These are phyloP conservation scores for Microctonus brassicae DNA, from an alignment of 2,888 invertebrate genomes.

Conservation along the genomic window DNA sequence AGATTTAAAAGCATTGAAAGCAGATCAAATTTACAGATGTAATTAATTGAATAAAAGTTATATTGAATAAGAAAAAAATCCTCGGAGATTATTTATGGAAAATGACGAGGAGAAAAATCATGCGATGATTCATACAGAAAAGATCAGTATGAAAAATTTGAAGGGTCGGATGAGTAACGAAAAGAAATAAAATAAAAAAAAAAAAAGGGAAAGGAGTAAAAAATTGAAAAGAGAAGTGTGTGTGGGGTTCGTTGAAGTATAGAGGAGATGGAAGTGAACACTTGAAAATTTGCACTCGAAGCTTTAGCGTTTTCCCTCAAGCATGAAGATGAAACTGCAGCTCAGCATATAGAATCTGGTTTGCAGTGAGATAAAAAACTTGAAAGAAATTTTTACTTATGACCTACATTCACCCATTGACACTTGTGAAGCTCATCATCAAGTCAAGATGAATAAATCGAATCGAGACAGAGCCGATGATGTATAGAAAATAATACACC, in stretches of 20 bases:
- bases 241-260: neutral
- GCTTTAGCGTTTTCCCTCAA: slow-evolving; percentile 26
- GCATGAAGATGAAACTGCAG: slow-evolving; percentile 22
- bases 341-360: slow-evolving; percentile 23
- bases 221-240: neutral
- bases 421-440: neutral
- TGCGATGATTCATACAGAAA: neutral
- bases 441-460: slow-evolving; percentile 30
- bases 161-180: neutral
- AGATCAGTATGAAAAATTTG: neutral
- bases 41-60: neutral
- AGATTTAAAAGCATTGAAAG: neutral
- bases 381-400: slow-evolving; percentile 39
- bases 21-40: neutral
- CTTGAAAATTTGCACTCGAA: slow-evolving; percentile 37
- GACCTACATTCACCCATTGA: slow-evolving; percentile 38
- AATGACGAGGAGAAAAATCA: neutral
- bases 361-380: slow-evolving; percentile 40
- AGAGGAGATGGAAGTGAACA: slow-evolving; percentile 16
- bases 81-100: neutral
- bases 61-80: neutral
- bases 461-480: neutral
- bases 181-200: neutral
- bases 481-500: neutral
- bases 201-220: neutral